Base-by-base conservation (phyloP, 1,140 invertebrate genomes). In the Goniozus legneri region DNA sequence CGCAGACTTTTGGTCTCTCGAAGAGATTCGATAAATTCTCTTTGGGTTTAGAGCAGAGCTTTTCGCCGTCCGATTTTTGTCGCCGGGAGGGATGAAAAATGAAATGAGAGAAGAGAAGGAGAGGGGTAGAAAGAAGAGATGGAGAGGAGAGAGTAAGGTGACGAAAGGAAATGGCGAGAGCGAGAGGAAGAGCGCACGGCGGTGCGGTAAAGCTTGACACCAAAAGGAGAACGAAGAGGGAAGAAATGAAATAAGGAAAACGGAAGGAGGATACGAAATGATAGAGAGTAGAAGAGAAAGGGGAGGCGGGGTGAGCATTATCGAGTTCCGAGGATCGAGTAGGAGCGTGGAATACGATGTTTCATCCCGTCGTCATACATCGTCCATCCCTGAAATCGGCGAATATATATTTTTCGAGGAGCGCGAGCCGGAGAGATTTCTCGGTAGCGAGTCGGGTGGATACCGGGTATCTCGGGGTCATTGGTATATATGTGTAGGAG, bases 11-110 rank as follows among this genome's bases (percentile, higher is more conserved):
- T n/a, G n/a, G n/a, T n/a, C n/a, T n/a, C n/a, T n/a, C n/a, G n/a
- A 48, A 44, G 50, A 56, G 50, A 60, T 65, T 59, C 60, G 51
- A 64, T 66, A 65, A 66, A 65, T 66, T 66, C 50, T 38, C 38
- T 50, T 46, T 49, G 50, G n/a, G n/a, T n/a, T n/a, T n/a, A n/a
- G n/a, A n/a, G n/a, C n/a, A n/a, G n/a, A n/a, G n/a, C n/a, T n/a
- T n/a, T n/a, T n/a, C n/a, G n/a, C n/a, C n/a, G n/a, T n/a, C n/a
- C n/a, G n/a, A n/a, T n/a, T n/a, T n/a, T n/a, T n/a, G n/a, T n/a
- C n/a, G n/a, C n/a, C n/a, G n/a, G n/a, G n/a, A n/a, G n/a, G n/a
- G n/a, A n/a, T n/a, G n/a, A n/a, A n/a, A n/a, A n/a, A n/a, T n/a
- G n/a, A n/a, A n/a, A n/a, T n/a, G n/a, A n/a, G n/a, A n/a, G n/a